These are phyloP conservation scores for Malacoctenus gilli DNA, from an alignment of 2,797 vertebrate species.

Conservation along the genomic window DNA sequence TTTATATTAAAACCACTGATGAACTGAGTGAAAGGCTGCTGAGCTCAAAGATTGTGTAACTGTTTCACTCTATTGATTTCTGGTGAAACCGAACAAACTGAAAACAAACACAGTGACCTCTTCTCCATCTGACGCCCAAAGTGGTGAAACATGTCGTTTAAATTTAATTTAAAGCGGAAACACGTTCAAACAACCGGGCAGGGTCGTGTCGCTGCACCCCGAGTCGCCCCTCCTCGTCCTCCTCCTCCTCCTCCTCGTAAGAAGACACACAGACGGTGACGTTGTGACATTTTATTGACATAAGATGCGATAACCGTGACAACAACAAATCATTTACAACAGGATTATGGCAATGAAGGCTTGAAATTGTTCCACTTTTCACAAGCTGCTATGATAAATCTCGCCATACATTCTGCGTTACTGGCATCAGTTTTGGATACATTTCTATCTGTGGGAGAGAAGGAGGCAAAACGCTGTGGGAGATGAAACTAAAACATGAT, in stretches of 20 bases:
- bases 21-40: no score
- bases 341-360: conserved; percentile 26
- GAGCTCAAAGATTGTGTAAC: conserved; percentile 50
- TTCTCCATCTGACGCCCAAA: no score
- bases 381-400: conserved; percentile 3
- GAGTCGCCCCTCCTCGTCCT: no score
- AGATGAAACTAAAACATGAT: conserved; percentile 6
- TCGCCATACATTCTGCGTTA: conserved; percentile 31
- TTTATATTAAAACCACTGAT: no score
- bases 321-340: conserved; percentile 47
- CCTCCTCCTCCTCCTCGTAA: no score
- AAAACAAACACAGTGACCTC: conserved; percentile 48
- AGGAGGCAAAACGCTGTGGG: conserved; percentile 5
- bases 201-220: no score
- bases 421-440: conserved; percentile 28
- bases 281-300: conserved; percentile 57
- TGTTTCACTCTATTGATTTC: conserved; percentile 56
- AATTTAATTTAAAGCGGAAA: no score
- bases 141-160: no score
- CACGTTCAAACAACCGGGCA: no score
- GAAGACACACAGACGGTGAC: no score
- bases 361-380: conserved; percentile 21
- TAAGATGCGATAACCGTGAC: conserved; percentile 39
- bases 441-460: conserved; percentile 17
- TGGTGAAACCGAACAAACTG: conserved; percentile 39